Conservation (phyloP, 2,797 vertebrate species). For the Pangasius mekongensis region DNA sequence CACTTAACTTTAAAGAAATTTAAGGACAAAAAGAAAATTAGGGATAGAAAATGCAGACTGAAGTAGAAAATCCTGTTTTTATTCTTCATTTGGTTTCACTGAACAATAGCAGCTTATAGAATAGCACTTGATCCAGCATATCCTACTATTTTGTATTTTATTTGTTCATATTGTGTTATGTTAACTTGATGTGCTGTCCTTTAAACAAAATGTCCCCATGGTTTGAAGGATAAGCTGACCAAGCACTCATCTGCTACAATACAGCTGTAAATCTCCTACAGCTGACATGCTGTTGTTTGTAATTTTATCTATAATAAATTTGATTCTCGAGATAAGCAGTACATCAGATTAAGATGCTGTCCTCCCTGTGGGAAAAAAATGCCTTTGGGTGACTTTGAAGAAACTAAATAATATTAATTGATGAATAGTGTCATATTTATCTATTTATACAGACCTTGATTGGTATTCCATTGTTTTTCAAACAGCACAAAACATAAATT, state of each 20-base stretch:
- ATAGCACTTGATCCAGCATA: conserved; percentile 8
- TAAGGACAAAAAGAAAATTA: neutral
- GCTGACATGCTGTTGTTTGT: neutral
- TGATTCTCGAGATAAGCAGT: neutral
- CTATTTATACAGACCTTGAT: neutral
- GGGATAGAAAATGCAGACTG: neutral
- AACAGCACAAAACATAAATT: neutral
- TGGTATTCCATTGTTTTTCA: neutral
- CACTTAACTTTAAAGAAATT: neutral
- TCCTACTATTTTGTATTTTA: neutral
- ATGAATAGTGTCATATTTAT: neutral
- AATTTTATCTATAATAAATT: neutral
- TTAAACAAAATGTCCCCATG: neutral
- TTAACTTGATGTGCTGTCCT: neutral
- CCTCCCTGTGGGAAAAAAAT: neutral
- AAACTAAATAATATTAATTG: neutral
- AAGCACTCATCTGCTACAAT: neutral
- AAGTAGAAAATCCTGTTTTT: neutral
- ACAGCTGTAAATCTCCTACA: neutral
- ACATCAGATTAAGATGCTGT: neutral
- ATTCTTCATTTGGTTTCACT: neutral
- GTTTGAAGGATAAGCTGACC: conserved; percentile 2
- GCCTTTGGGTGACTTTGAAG: neutral
- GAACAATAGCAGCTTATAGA: neutral
- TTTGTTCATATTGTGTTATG: neutral